Percentiles rank a stretch among this genome's conserved stretches.
phyloP scores from a whole-genome alignment of 2,113 vertebrate species.

The Hippocampus barbouri region DNA sequence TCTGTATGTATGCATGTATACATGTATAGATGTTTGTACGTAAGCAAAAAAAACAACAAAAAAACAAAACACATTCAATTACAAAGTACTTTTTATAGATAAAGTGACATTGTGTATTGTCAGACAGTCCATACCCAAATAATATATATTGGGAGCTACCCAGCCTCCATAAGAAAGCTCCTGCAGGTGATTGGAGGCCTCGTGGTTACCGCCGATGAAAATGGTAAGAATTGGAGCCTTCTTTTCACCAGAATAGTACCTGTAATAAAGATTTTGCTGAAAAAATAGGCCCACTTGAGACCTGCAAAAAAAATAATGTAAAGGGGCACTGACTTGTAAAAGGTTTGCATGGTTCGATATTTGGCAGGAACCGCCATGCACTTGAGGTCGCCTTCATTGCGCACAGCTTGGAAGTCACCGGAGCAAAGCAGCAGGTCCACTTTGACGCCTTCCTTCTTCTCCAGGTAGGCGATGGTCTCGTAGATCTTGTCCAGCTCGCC shows the following conservation, averaged over 20 bases:
- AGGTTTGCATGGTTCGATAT: conserved; percentile 93
- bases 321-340: conserved; percentile 82
- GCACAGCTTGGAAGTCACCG: conserved; percentile 94
- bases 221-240: conserved; percentile 89
- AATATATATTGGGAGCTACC: conserved; percentile 98
- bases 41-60: too few species aligned
- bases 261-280: conserved; percentile 43
- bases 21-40: too few species aligned
- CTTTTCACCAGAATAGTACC: conserved; percentile 96
- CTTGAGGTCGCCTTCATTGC: conserved; percentile 90
- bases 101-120: not conserved
- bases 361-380: conserved; percentile 93
- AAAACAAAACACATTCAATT: too few species aligned
- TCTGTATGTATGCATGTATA: too few species aligned
- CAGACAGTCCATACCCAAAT: conserved; percentile 77
- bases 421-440: conserved; percentile 86
- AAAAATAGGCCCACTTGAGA: not conserved
- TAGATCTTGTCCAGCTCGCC: conserved; percentile 95
- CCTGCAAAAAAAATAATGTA: not conserved
- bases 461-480: conserved; percentile 84
- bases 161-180: conserved; percentile 95
- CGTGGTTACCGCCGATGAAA: conserved; percentile 96
- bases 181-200: conserved; percentile 93
- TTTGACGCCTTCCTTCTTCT: conserved; percentile 78
- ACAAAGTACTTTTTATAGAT: not conserved